Evolutionary conservation across 2,797 vertebrate genomes (phyloP).

Genomic region (Cephalopachus bancanus): DNA sequence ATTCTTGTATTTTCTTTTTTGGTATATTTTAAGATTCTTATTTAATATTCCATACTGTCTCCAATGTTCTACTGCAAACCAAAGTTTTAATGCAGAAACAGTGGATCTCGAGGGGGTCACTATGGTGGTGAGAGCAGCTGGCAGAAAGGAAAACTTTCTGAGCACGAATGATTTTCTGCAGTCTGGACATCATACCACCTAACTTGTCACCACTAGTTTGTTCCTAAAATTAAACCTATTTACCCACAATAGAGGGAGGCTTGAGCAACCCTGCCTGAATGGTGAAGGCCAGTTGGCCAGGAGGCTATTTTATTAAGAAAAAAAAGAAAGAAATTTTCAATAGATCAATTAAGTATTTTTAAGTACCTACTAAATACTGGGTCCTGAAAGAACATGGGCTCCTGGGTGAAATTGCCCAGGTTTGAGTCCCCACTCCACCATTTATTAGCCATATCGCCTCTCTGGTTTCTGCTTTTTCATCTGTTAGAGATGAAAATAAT

Average conservation of each 20-base stretch:
- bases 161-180: neutral
- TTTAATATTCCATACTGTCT: conserved; percentile 36
- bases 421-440: neutral
- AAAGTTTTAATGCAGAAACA: conserved; percentile 45
- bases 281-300: neutral
- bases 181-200: neutral
- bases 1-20: neutral
- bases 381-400: conserved; percentile 7
- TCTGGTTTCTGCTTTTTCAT: conserved; percentile 15
- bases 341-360: neutral
- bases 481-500: conserved; percentile 28
- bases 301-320: neutral
- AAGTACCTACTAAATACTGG: neutral
- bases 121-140: neutral
- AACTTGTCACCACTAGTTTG: neutral
- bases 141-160: conserved; percentile 33
- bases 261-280: neutral
- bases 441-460: neutral
- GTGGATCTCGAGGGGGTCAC: neutral
- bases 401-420: neutral
- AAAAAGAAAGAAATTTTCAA: neutral
- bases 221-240: conserved; percentile 17
- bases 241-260: neutral
- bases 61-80: neutral
- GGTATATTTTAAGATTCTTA: neutral